Conservation (phyloP, 2,797 vertebrate species). For the Malurus splendens region DNA sequence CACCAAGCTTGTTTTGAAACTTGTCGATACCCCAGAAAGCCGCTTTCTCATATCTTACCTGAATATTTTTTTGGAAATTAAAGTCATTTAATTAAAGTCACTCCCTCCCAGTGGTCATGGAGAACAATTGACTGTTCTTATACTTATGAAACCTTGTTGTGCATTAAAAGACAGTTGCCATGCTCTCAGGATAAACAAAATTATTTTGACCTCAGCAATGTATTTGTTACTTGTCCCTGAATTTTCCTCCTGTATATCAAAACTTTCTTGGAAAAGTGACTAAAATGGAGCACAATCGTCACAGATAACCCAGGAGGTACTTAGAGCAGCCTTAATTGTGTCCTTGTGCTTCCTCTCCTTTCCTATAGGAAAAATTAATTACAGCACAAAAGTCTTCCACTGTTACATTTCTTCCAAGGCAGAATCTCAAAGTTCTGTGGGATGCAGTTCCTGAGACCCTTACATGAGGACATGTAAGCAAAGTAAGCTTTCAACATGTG, state of each 20-base stretch:
- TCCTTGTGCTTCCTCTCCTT: not conserved
- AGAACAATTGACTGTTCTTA: not conserved
- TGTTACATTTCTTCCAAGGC: not conserved
- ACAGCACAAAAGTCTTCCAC: not conserved
- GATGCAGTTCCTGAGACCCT: not conserved
- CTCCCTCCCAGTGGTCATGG: not conserved
- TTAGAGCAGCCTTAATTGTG: not conserved
- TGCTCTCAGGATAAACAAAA: not conserved
- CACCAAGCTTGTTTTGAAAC: not conserved
- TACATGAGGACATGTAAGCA: rapidly evolving
- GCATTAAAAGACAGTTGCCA: not conserved
- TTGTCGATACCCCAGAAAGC: not conserved
- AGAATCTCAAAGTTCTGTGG: not conserved
- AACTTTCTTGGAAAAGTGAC: not conserved
- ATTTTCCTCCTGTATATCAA: not conserved
- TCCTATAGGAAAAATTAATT: not conserved
- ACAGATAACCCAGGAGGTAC: not conserved
- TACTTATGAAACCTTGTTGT: not conserved
- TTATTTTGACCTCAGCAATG: not conserved
- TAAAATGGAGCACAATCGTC: not conserved
- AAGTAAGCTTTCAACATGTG: not conserved
- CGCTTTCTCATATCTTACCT: not conserved
- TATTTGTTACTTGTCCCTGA: not conserved
- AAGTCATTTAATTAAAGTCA: not conserved
- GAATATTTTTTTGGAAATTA: not conserved